phyloP scores from a whole-genome alignment of 2,113 vertebrate species.

The Petroica traversi region DNA sequence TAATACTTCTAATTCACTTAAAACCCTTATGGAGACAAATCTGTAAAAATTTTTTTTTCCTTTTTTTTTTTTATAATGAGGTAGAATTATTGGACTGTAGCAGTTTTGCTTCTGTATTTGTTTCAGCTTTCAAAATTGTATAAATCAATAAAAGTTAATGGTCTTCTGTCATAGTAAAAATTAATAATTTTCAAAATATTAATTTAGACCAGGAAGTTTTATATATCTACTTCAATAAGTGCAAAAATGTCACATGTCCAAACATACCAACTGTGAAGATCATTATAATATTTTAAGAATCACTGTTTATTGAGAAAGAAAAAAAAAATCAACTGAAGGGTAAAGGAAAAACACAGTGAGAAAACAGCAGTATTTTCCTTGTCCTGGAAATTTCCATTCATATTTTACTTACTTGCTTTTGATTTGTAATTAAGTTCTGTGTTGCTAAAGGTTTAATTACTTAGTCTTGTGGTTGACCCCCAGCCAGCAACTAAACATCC shows the following conservation, averaged over 20 bases:
- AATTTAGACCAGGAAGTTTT: background rate
- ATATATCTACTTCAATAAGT: background rate
- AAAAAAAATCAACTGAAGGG: background rate
- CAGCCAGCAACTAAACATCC: background rate
- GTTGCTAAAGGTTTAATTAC: background rate
- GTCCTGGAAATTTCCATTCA: background rate
- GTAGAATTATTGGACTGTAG: background rate
- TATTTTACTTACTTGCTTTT: background rate
- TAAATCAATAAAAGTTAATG: background rate
- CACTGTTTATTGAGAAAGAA: background rate
- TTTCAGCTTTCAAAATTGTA: background rate
- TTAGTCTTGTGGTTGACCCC: fast-evolving
- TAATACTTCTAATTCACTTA: background rate
- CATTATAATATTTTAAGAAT: background rate
- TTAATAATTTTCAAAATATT: background rate
- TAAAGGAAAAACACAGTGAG: background rate
- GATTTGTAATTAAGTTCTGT: background rate
- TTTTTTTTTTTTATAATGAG: background rate
- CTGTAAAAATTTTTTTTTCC: background rate
- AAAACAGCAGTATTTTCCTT: background rate
- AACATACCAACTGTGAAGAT: background rate
- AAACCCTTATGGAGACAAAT: background rate
- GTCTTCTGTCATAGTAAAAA: background rate
- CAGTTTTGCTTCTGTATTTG: background rate
- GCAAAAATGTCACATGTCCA: background rate